These are phyloP conservation scores for Apodemus speciosus DNA, from an alignment of 2,113 vertebrate genomes.

Conservation along the genomic window DNA sequence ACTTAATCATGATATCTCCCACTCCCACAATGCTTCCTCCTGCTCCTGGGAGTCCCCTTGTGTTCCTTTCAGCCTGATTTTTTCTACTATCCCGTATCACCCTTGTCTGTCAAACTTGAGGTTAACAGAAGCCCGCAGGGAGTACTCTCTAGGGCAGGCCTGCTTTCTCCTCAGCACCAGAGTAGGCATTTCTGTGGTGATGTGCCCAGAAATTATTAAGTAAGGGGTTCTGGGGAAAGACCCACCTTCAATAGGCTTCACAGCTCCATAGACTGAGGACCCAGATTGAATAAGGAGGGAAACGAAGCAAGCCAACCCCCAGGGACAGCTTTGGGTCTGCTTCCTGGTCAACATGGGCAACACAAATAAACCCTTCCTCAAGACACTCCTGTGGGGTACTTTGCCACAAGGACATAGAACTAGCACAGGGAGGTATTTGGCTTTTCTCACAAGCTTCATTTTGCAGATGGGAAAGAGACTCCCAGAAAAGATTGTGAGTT, in stretches of 20 bases:
- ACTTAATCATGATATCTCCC: conserved; percentile 35
- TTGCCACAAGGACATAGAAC: neutral
- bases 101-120: neutral
- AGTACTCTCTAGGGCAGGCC: neutral
- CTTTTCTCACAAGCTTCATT: neutral
- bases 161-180: neutral
- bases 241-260: neutral
- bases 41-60: neutral
- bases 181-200: neutral
- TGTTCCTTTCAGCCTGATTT: neutral
- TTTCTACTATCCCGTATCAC: neutral
- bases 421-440: neutral
- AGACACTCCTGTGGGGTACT: neutral
- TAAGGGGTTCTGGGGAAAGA: neutral
- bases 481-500: neutral
- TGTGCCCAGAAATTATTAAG: neutral
- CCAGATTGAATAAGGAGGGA: neutral
- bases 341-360: neutral
- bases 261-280: neutral
- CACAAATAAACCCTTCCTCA: neutral
- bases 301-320: neutral
- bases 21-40: neutral
- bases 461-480: neutral
- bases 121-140: neutral
- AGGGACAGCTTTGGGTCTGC: no score